Evolutionary conservation across 2,113 vertebrate species (phyloP), one percentile per base, ranked within the genome.

Genomic region (Struthio camelus): DNA sequence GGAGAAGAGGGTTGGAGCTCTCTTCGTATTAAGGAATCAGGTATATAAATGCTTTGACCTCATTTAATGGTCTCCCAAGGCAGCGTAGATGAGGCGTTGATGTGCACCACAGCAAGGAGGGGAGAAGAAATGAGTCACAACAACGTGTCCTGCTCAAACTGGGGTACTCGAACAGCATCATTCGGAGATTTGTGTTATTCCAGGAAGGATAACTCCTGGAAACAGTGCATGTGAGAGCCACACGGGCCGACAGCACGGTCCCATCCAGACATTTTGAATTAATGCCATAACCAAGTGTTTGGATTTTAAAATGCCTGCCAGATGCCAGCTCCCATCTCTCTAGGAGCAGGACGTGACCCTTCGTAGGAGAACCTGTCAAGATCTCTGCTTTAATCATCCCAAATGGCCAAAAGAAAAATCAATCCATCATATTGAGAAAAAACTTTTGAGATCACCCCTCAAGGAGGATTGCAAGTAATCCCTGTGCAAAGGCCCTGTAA

Each of bases 401-500:
- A 92, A 96, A 95, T 54, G 50, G 78, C 79, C 78, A 85, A 66
- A 91, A 93, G 89, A 94, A 97, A 97, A 96, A 93, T 92, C 94
- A 85, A 94, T 97, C 94, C 90, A 94, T 96, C 94, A 95, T 91
- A 95, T 85, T 32, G 75, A 89, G 94, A 96, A 91, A 96, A 96
- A 96, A 95, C 86, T 97, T 97, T 94, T 85, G 95, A 95, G 96
- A 97, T 96, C 95, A 88, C 95, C 96, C 96, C 96, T 97, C 92
- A 85, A 89, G 87, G 42, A 96, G 95, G 96, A 97, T 97, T 97
- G 94, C 79, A 53, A 93, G 87, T 97, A 97, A 97, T 98, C 96
- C 97, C 94, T 97, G 90, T 90, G 95, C 95, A 97, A 97, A 96
- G 95, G 97, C 97, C 76, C 95, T 97, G 96, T 97, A 98, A 98